Evolutionary conservation across 2,888 invertebrate genomes (phyloP).

Genomic region (Ophioninae sp.): DNA sequence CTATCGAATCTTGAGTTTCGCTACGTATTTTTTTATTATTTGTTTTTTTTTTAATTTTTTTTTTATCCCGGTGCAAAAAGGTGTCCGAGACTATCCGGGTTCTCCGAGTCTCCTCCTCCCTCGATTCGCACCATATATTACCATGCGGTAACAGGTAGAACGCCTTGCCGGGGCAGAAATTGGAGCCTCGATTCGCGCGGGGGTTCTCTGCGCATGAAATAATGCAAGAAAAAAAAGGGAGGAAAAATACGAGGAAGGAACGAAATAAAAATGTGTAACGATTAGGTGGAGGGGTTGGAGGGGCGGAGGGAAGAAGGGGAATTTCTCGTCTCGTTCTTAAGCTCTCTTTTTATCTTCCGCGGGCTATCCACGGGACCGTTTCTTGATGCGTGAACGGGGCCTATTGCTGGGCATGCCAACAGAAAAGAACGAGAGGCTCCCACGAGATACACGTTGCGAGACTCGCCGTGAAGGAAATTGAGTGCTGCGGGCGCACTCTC

Average conservation of each 20-base stretch:
- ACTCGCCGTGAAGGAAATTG: conserved; percentile 69
- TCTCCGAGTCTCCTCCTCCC: neutral
- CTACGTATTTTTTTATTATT: no score
- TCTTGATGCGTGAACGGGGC: conserved; percentile 27
- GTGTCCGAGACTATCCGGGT: conserved; percentile 26
- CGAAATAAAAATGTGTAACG: conserved; percentile 45
- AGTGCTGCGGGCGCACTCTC: conserved; percentile 68
- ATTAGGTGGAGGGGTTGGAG: no score
- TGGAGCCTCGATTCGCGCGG: conserved; percentile 54
- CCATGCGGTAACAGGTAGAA: neutral
- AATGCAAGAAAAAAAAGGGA: conserved; percentile 28
- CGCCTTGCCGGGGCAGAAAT: conserved; percentile 43
- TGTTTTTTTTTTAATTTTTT: no score
- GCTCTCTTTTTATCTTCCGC: conserved; percentile 26
- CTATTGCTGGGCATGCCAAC: conserved; percentile 69
- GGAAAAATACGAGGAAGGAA: conserved; percentile 22
- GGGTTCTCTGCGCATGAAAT: conserved; percentile 31
- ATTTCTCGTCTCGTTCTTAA: conserved; percentile 38
- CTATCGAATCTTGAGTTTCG: conserved; percentile 50
- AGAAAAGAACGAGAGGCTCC: conserved; percentile 71
- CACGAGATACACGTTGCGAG: conserved; percentile 71
- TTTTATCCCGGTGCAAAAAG: conserved; percentile 50
- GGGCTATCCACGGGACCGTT: conserved; percentile 16
- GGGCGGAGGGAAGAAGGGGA: no score
- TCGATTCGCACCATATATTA: conserved; percentile 25